Conservation (phyloP, 2,797 vertebrate genomes). For the Xiphorhynchus erythropygius region DNA sequence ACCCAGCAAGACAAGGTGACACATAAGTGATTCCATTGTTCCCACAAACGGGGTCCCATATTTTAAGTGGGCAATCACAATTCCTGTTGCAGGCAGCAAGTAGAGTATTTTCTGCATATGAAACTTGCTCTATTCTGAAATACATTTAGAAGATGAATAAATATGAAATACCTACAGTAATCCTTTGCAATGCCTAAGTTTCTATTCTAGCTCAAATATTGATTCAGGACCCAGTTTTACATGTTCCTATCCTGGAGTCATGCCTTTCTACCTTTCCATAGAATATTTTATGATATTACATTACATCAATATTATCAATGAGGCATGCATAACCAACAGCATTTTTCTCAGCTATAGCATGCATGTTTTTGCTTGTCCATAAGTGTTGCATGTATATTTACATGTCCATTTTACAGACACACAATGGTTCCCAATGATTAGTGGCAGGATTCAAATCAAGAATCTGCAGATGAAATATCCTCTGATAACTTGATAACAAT, state of each 20-base stretch:
- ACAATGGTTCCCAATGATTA: not conserved
- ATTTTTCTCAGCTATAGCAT: not conserved
- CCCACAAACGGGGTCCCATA: constrained; percentile 93
- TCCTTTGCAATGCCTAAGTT: not conserved
- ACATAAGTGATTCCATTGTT: constrained; percentile 85
- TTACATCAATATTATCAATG: not conserved
- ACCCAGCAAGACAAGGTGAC: constrained; percentile 92
- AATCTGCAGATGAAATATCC: not conserved
- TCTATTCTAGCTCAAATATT: not conserved
- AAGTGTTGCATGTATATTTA: not conserved
- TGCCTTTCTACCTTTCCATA: not conserved
- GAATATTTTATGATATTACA: not conserved
- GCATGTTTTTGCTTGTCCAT: not conserved
- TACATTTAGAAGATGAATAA: not conserved
- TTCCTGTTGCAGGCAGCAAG: constrained; percentile 83
- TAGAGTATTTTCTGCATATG: constrained; percentile 64
- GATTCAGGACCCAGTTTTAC: not conserved
- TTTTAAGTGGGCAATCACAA: constrained; percentile 77
- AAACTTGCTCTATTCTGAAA: constrained; percentile 77
- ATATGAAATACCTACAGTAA: not conserved
- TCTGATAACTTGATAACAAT: not conserved
- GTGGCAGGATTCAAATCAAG: not conserved
- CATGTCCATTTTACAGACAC: not conserved
- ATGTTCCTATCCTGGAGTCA: not conserved
- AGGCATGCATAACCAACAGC: not conserved